Conservation (phyloP, 2,888 invertebrate species). For the Microctonus aethiopoides region DNA sequence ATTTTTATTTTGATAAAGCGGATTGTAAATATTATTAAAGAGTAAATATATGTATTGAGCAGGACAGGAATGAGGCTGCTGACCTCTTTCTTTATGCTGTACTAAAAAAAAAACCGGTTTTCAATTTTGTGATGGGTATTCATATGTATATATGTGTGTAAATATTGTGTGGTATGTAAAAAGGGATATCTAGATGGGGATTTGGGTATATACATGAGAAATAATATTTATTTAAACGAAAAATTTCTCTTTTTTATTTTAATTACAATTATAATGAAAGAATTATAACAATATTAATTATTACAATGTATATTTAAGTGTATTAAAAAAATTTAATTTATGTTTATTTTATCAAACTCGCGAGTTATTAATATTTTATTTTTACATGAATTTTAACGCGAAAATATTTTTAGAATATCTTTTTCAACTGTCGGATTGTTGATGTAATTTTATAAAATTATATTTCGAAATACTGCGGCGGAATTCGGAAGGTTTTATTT, state of each 20-base stretch:
- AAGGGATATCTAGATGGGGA: neutral
- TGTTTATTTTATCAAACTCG: too few relatives aligned
- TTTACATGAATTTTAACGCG: too few relatives aligned
- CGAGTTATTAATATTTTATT: too few relatives aligned
- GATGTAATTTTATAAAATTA: too few relatives aligned
- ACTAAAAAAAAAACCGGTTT: constrained; percentile 21
- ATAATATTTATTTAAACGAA: neutral
- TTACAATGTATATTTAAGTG: too few relatives aligned
- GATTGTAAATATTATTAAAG: neutral
- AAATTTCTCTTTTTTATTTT: neutral
- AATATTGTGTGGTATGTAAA: neutral
- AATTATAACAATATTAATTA: too few relatives aligned
- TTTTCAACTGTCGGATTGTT: too few relatives aligned
- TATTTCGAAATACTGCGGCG: too few relatives aligned
- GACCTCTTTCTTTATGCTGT: constrained; percentile 5
- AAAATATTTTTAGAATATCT: too few relatives aligned
- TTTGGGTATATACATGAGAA: neutral
- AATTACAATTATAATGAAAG: neutral
- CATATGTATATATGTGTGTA: neutral
- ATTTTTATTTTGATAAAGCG: neutral
- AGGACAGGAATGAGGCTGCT: constrained; percentile 18
- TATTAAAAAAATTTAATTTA: too few relatives aligned
- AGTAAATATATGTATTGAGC: constrained; percentile 5
- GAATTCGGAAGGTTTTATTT: neutral
- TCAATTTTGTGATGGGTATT: neutral